phyloP scores from a whole-genome alignment of 2,113 vertebrate genomes.

The Pavo muticus region DNA sequence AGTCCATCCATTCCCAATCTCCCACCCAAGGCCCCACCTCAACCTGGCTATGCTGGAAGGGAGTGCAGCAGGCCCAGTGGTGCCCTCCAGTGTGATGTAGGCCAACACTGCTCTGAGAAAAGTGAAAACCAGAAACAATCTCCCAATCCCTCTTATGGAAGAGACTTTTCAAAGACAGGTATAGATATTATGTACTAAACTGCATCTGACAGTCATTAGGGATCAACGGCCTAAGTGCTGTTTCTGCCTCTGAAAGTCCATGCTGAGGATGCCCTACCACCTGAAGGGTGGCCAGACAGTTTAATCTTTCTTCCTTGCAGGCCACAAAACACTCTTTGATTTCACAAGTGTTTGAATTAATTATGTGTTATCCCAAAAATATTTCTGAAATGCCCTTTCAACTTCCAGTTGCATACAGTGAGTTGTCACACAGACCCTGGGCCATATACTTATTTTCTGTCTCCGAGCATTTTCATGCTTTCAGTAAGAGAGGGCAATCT shows the following conservation, averaged over 20 bases:
- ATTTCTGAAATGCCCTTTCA: neutral
- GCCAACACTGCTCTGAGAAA: neutral
- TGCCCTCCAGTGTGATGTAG: neutral
- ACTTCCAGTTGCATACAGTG: neutral
- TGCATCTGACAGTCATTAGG: neutral
- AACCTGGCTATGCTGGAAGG: neutral
- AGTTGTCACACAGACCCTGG: neutral
- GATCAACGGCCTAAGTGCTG: neutral
- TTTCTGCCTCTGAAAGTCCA: neutral
- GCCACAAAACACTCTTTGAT: neutral
- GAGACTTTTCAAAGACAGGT: neutral
- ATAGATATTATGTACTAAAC: neutral
- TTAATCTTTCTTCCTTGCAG: neutral
- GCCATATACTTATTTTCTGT: neutral
- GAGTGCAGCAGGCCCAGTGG: fast-evolving
- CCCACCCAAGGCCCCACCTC: neutral
- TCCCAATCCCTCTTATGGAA: neutral
- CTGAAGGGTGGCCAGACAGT: neutral
- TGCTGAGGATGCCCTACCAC: neutral
- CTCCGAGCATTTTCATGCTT: neutral
- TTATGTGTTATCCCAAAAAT: neutral
- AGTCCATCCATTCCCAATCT: neutral
- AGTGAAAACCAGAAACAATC: neutral
- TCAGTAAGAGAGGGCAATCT: neutral
- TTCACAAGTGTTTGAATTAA: neutral